phyloP scores from a whole-genome alignment of 35 echinoderm and acorn worm genomes.

The Patiria miniata region DNA sequence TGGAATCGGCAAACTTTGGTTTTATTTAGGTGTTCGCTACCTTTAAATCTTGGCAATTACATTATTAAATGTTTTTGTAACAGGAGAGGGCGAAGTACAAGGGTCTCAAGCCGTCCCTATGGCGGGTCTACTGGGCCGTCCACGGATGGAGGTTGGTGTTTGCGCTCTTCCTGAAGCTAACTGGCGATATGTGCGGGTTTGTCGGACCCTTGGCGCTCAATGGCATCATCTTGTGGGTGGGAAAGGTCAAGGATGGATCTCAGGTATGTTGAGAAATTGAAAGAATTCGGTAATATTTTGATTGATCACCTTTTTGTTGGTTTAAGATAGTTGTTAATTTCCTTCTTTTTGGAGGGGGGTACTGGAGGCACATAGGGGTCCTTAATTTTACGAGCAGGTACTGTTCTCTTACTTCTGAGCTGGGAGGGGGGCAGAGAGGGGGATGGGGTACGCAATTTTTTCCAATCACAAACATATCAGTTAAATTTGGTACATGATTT shows the following conservation, averaged over 20 bases:
- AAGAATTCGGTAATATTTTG: neutral
- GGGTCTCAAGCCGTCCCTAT: neutral
- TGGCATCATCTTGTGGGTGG: slow-evolving; percentile 50
- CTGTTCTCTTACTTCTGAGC: no score
- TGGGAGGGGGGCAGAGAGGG: no score
- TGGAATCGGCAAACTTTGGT: no score
- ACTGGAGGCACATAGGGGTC: no score
- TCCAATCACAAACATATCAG: no score
- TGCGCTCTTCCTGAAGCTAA: slow-evolving; percentile 49
- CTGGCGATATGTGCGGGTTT: slow-evolving; percentile 47
- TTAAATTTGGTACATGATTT: no score
- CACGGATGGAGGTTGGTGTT: slow-evolving; percentile 34
- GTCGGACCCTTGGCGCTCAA: slow-evolving; percentile 65
- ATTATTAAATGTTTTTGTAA: neutral
- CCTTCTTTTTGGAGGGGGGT: no score
- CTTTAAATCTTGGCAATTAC: no score
- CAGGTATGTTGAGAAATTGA: neutral
- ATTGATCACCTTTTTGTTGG: neutral
- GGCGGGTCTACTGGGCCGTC: slow-evolving; percentile 47
- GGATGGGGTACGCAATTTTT: no score
- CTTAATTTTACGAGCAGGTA: no score
- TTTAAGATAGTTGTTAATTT: neutral
- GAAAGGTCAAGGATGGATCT: neutral
- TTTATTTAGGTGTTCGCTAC: no score
- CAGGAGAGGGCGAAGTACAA: slow-evolving; percentile 38